Conservation (phyloP, 2,797 vertebrate genomes). For the Cercopithecus petaurista region DNA sequence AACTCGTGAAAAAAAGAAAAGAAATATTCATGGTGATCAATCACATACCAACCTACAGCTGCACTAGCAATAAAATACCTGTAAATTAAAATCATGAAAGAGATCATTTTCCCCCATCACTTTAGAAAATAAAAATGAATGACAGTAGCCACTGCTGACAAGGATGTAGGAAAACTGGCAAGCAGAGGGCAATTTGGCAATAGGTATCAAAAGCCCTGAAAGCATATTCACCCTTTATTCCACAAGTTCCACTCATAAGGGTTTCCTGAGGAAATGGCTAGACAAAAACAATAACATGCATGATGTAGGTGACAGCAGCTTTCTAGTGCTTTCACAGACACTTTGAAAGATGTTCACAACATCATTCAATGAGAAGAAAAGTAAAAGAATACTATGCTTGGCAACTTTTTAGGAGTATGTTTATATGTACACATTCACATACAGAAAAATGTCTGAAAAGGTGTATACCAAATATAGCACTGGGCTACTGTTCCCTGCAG, state of each 20-base stretch:
- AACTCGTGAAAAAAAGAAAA: neutral
- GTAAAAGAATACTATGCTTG: neutral
- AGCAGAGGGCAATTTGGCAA: neutral
- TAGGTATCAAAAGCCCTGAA: neutral
- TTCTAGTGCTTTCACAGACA: neutral
- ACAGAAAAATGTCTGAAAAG: neutral
- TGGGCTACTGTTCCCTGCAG: neutral
- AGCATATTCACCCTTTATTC: neutral
- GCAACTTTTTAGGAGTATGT: neutral
- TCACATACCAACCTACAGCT: neutral
- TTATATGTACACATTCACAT: neutral
- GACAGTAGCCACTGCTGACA: neutral
- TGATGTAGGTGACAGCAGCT: neutral
- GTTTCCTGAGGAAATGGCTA: neutral
- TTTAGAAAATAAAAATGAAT: conserved; percentile 54
- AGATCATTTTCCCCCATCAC: neutral
- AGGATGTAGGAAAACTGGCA: neutral
- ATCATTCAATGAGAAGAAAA: neutral
- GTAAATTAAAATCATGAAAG: conserved; percentile 32
- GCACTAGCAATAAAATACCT: neutral
- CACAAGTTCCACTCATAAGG: neutral
- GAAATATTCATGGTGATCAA: neutral
- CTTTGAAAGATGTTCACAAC: neutral
- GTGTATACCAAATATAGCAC: neutral
- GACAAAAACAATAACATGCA: neutral